Base-by-base conservation (phyloP, 2,888 invertebrate species). In the Cheilosia variabilis region DNA sequence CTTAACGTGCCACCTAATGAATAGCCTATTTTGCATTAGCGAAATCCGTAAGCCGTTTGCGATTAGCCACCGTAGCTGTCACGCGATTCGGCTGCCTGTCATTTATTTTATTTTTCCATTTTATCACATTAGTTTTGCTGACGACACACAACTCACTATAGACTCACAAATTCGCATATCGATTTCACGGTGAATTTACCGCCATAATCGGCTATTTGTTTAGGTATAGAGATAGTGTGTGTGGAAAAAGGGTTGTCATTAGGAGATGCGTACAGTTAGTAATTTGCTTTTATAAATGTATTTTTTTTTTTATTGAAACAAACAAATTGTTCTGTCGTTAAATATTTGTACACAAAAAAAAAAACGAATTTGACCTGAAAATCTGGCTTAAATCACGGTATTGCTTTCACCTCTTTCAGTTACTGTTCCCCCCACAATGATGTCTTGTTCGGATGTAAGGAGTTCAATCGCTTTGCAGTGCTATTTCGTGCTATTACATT, bases 151-250 rank as follows among this genome's bases (percentile, higher is more conserved):
- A 31, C 2, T 31, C 31, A 31, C 31, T 41, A 57, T 2, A 1
- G 19, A 19, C 55, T 43, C 43, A 4, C 45, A 52, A 71, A 43
- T 71, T 76, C 13, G 27, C 62, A 52, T 57, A 73, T 73, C 55
- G 80, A 84, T 80, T 80, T 60, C 75, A 80, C 55, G 82, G 65
- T n/a, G 19, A 57, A 76, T 69, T 80, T 72, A 71, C 41, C 71
- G 65, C 17, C 22, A 83, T 55, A 78, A 81, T 77, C 43, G 27
- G 62, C 43, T 77, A 69, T 77, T 77, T 77, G 50, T 55, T 60
- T 45, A 57, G 22, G 19, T 5, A 27, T 22, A 13, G 19, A 6
- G 7, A 6, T 2, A 9, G 22, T 52, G 13, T 50, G 22, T 13
- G 24, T 22, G 55, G 24, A 34, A n/a, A 31, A 43, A 22, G 62